Evolutionary conservation across 2,888 invertebrate species (phyloP), one percentile per base, ranked within the genome.

Genomic region (Leptogaster cylindrica): DNA sequence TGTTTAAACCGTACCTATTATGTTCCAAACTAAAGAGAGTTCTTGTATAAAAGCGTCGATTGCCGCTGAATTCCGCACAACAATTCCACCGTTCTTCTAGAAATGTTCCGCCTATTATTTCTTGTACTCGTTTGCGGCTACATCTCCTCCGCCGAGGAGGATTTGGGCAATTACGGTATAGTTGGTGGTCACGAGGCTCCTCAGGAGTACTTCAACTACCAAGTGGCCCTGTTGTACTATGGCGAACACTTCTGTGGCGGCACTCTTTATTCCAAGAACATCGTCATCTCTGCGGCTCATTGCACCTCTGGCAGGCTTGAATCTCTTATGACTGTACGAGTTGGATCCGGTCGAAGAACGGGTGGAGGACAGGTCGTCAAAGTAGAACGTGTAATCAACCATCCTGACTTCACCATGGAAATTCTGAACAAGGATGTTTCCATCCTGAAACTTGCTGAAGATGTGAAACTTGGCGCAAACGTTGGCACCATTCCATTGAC

Each of bases 361-460:
- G 7, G 16, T 7, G 65, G 65, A 12, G 61, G 48, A 5, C 6
- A 20, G 0, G 10, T 51, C 27, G 20, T 44, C 6, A 2, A n/a
- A 2, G 64, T 70, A 7, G 46, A 31, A 12, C 27, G 27, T 23
- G 28, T 41, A 16, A 25, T 65, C 2, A 12, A 16, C 12, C 70
- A 70, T 39, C 70, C 70, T 1, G 33, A 61, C 8, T 70, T 61
- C 23, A 44, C 16, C 3, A 16, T 41, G 16, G 28, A 27, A 16
- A 18, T 3, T 2, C 36, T 39, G 14, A 83, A 85, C 68, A 81
- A 78, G 65, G 86, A 86, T 46, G 76, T 85, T 3, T 85, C 84
- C 0, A 70, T 85, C 0, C 70, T 86, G 2, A 81, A 82, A 79
- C 76, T 86, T 1, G 65, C 78, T 0, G 78, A 74, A 7, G 78